Percentiles rank a stretch among this genome's conserved stretches.
Conservation (phyloP, 2,888 invertebrate genomes). For the Hetaerina titia region DNA sequence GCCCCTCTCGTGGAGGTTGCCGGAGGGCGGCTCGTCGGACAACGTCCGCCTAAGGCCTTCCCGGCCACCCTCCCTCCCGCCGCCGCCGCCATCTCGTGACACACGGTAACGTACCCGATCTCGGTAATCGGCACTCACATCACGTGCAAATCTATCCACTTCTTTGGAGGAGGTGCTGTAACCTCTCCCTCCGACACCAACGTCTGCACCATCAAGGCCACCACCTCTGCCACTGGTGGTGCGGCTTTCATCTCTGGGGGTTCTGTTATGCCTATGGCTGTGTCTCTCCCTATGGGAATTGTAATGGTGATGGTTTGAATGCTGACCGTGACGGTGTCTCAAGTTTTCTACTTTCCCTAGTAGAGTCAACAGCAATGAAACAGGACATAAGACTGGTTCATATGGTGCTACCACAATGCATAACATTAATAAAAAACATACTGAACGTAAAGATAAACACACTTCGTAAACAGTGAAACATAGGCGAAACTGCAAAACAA, state of each 20-base stretch:
- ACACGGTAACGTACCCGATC: slow-evolving; percentile 63
- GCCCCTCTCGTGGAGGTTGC: slow-evolving; percentile 52
- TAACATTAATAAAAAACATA: slow-evolving; percentile 67
- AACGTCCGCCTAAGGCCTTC: slow-evolving; percentile 59
- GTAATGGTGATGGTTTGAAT: slow-evolving; percentile 76
- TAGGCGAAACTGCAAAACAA: slow-evolving; percentile 40
- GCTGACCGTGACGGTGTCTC: slow-evolving; percentile 66
- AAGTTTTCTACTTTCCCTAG: slow-evolving; percentile 81
- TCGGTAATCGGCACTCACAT: slow-evolving; percentile 59
- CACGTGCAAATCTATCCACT: slow-evolving; percentile 65
- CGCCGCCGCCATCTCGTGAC: slow-evolving; percentile 52
- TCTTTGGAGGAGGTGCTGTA: slow-evolving; percentile 62
- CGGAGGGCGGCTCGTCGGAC: slow-evolving; percentile 50
- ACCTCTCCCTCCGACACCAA: slow-evolving; percentile 61
- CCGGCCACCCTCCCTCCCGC: slow-evolving; percentile 26
- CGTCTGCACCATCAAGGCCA: slow-evolving; percentile 62
- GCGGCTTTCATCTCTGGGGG: slow-evolving; percentile 74
- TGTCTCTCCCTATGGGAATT: slow-evolving; percentile 79
- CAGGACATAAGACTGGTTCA: slow-evolving; percentile 68
- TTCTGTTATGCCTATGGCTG: slow-evolving; percentile 79
- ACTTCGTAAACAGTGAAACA: slow-evolving; percentile 59
- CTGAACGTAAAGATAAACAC: slow-evolving; percentile 49
- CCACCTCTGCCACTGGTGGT: slow-evolving; percentile 68
- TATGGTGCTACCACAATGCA: slow-evolving; percentile 68
- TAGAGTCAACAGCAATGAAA: slow-evolving; percentile 72